These are phyloP conservation scores for Meleagris gallopavo DNA, from an alignment of 2,113 vertebrate genomes.

Conservation along the genomic window DNA sequence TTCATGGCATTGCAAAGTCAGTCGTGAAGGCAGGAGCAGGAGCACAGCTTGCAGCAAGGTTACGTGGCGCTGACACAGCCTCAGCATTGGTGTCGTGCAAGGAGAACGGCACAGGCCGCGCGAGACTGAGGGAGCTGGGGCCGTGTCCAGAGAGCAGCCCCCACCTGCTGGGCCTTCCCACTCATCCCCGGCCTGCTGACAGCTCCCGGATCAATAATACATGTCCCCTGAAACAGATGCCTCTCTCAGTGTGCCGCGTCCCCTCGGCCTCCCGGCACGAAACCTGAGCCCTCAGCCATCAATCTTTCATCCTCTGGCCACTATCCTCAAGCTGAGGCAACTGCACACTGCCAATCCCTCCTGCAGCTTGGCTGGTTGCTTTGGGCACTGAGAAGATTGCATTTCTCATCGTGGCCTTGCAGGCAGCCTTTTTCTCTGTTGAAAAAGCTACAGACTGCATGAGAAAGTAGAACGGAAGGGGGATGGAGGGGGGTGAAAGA, in stretches of 20 bases:
- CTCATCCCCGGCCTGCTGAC: fast-evolving
- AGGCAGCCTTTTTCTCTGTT: not conserved
- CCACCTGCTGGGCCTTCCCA: not conserved
- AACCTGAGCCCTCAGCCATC: conserved; percentile 55
- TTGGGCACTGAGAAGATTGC: conserved; percentile 32
- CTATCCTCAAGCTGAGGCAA: not conserved
- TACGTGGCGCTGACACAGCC: not conserved
- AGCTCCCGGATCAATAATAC: conserved; percentile 67
- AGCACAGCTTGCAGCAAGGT: not conserved
- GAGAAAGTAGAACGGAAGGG: not conserved
- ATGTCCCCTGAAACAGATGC: conserved; percentile 72
- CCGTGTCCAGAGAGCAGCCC: not conserved
- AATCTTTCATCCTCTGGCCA: conserved; percentile 72
- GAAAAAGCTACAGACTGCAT: not conserved
- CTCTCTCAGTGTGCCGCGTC: not conserved
- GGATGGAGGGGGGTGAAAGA: no score
- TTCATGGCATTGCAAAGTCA: not conserved
- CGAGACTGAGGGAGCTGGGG: not conserved
- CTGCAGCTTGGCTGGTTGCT: not conserved
- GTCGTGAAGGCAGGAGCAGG: not conserved
- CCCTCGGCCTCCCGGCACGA: conserved; percentile 6
- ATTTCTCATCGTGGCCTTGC: not conserved
- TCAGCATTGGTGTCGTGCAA: not conserved
- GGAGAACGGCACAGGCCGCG: not conserved
- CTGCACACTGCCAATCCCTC: not conserved